Percentiles rank a stretch among this genome's conserved stretches.
Evolutionary conservation across 2,888 invertebrate genomes (phyloP).

Genomic region (Ichneumoninae sp.): DNA sequence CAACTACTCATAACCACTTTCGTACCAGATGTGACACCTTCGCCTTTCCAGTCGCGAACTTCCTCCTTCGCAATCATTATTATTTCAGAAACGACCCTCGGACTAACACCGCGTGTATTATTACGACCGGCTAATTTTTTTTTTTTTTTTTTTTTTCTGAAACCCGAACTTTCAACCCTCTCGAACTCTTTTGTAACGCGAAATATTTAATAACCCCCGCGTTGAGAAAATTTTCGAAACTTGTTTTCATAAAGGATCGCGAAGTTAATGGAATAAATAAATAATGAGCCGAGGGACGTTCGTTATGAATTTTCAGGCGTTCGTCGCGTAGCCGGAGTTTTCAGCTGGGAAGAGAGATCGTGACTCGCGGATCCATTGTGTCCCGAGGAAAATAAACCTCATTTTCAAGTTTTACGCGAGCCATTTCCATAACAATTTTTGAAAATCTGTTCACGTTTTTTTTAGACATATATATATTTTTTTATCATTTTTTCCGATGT

Average conservation of each 20-base stretch:
- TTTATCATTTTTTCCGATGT: background rate
- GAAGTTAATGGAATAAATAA: slow-evolving; percentile 41
- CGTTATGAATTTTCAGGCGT: slow-evolving; percentile 12
- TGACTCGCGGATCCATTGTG: background rate
- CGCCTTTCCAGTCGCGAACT: slow-evolving; percentile 50
- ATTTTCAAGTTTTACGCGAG: background rate
- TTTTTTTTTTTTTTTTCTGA: slow-evolving; percentile 24
- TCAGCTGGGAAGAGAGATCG: background rate
- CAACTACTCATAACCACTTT: slow-evolving; percentile 81
- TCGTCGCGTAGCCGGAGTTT: background rate
- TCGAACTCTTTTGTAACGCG: background rate
- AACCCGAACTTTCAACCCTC: slow-evolving; percentile 16
- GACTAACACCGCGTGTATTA: slow-evolving; percentile 24
- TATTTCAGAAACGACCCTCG: slow-evolving; percentile 13
- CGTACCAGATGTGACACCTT: slow-evolving; percentile 61
- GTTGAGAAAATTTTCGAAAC: slow-evolving; percentile 18
- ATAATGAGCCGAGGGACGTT: slow-evolving; percentile 16
- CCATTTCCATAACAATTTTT: too few species aligned
- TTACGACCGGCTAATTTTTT: slow-evolving; percentile 4
- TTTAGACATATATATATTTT: background rate
- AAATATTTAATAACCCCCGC: slow-evolving; percentile 27
- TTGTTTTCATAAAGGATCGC: background rate
- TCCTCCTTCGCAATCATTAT: slow-evolving; percentile 64
- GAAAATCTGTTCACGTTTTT: too few species aligned
- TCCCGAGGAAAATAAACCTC: background rate